Percentiles rank a stretch among this genome's conserved stretches.
These are phyloP conservation scores for Malachius bipustulatus DNA, from an alignment of 2,888 invertebrate genomes.

Conservation along the genomic window DNA sequence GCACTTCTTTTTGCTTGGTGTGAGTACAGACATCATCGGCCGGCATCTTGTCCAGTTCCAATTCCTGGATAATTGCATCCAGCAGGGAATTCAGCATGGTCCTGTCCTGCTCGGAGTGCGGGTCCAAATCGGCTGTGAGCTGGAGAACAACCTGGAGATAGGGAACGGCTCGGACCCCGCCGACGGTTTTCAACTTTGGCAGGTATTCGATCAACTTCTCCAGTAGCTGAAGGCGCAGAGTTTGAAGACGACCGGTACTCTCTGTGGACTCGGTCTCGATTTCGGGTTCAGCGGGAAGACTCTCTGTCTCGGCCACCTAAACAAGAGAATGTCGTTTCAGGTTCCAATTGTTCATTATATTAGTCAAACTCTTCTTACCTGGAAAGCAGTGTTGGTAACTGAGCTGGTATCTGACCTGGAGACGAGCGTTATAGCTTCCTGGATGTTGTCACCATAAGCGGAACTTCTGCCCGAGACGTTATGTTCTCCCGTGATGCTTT, in stretches of 20 bases:
- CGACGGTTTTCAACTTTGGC: constrained; percentile 60
- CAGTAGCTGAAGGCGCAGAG: constrained; percentile 56
- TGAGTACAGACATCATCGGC: constrained; percentile 46
- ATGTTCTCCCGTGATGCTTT: constrained; percentile 78
- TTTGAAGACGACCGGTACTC: constrained; percentile 45
- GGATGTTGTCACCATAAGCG: constrained; percentile 68
- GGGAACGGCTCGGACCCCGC: constrained; percentile 79
- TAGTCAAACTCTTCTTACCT: no score
- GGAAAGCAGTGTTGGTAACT: constrained; percentile 18
- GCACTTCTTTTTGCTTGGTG: constrained; percentile 69
- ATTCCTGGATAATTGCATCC: constrained; percentile 56
- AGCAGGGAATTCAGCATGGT: constrained; percentile 66
- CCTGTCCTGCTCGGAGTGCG: constrained; percentile 69
- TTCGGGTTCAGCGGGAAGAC: constrained; percentile 27
- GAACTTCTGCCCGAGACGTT: constrained; percentile 87
- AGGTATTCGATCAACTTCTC: constrained; percentile 68
- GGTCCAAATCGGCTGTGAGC: constrained; percentile 80
- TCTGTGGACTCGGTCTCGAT: constrained; percentile 31
- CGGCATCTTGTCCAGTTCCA: constrained; percentile 53
- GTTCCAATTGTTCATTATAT: no score
- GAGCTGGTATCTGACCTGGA: constrained; percentile 46
- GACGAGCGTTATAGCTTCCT: constrained; percentile 42
- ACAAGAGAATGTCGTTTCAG: constrained; percentile 4
- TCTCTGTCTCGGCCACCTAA: constrained; percentile 26
- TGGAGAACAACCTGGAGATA: constrained; percentile 84